A percentile compares a stretch with the other conserved stretches of the same genome.
phyloP scores from a whole-genome alignment of 2,888 invertebrate species.

The Hirtodrosophila cameraria region DNA sequence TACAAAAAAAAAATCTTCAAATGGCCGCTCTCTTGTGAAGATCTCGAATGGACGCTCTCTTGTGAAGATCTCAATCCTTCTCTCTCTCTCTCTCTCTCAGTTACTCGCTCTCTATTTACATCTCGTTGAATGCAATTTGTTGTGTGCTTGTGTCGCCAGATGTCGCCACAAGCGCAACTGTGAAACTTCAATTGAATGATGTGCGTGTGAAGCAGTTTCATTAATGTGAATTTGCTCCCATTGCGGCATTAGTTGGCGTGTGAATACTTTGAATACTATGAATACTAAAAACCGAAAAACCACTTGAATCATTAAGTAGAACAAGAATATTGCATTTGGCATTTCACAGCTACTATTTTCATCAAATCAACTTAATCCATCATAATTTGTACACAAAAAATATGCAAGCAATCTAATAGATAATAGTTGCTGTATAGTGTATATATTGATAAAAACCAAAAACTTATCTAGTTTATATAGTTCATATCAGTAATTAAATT shows the following conservation, averaged over 20 bases:
- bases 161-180: constrained; percentile 38
- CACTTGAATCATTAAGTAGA: constrained; percentile 12
- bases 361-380: constrained; percentile 17
- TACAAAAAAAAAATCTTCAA: neutral
- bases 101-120: too few relatives aligned
- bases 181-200: constrained; percentile 26
- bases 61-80: too few relatives aligned
- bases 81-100: neutral
- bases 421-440: constrained; percentile 1
- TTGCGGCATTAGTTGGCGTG: constrained; percentile 34
- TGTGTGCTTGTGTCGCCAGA: constrained; percentile 27
- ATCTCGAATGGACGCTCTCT: too few relatives aligned
- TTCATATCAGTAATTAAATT: neutral
- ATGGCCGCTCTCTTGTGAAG: too few relatives aligned
- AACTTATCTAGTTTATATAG: neutral
- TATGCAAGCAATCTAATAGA: constrained; percentile 3
- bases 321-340: constrained; percentile 38
- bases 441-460: neutral
- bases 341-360: constrained; percentile 31
- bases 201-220: constrained; percentile 39
- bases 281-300: constrained; percentile 1
- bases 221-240: constrained; percentile 24
- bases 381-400: neutral
- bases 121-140: neutral
- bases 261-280: constrained; percentile 26